These are phyloP conservation scores for Apteryx owenii DNA, from an alignment of 2,113 vertebrate species.

Conservation along the genomic window DNA sequence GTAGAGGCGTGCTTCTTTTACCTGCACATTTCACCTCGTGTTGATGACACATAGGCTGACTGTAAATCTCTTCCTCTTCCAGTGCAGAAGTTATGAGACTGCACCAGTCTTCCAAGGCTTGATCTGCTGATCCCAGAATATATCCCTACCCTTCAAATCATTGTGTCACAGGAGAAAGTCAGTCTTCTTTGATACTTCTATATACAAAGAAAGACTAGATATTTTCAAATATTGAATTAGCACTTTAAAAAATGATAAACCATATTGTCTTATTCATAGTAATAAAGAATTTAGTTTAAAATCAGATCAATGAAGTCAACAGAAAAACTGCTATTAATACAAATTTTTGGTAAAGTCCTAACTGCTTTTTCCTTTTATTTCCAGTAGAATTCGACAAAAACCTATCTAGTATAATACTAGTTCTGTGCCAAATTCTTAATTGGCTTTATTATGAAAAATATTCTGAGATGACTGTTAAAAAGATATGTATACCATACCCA, in stretches of 20 bases:
- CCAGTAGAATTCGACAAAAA: neutral
- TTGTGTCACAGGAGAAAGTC: conserved; percentile 15
- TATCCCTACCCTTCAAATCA: conserved; percentile 18
- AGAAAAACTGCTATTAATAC: neutral
- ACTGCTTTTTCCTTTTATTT: neutral
- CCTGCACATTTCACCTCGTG: conserved; percentile 27
- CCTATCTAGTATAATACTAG: neutral
- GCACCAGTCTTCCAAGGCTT: conserved; percentile 25
- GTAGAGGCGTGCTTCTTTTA: neutral
- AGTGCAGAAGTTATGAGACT: neutral
- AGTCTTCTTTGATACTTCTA: conserved; percentile 22
- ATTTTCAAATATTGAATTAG: conserved; percentile 52
- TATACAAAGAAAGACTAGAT: conserved; percentile 61
- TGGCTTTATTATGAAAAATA: neutral
- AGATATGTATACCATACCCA: neutral
- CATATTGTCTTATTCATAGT: neutral
- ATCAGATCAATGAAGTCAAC: neutral
- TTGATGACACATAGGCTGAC: neutral
- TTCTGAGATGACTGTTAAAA: neutral
- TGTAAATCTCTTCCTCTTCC: conserved; percentile 41
- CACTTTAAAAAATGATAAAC: neutral
- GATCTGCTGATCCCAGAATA: conserved; percentile 10
- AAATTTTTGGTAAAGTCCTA: neutral
- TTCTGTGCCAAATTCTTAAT: neutral
- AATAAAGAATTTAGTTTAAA: neutral